A percentile compares a stretch with the other conserved stretches of the same genome.
phyloP scores from a whole-genome alignment of 1,140 invertebrate species.

The Drosophila carrolli region DNA sequence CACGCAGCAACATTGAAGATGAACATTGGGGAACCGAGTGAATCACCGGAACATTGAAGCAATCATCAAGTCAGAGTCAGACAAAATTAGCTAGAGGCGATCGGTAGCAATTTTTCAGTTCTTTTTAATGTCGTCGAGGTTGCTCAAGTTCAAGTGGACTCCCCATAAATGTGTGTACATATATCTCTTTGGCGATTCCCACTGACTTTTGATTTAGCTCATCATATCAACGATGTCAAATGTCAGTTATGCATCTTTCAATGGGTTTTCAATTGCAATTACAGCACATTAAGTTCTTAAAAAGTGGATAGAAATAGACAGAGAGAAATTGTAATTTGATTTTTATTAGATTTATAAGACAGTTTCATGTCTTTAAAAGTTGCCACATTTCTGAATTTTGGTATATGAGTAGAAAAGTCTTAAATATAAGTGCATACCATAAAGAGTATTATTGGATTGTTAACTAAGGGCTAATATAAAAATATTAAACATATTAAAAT shows the following conservation, averaged over 20 bases:
- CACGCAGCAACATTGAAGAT: constrained; percentile 24
- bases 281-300: constrained; percentile 37
- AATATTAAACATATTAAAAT: background rate
- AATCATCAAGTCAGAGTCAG: constrained; percentile 34
- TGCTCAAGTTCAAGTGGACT: constrained; percentile 49
- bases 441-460: background rate
- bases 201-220: background rate
- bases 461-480: no score
- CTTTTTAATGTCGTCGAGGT: constrained; percentile 26
- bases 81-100: constrained; percentile 25
- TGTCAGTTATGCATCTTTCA: constrained; percentile 61
- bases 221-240: constrained; percentile 52
- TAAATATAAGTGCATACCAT: background rate
- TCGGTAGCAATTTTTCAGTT: constrained; percentile 25
- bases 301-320: background rate
- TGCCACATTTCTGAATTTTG: background rate
- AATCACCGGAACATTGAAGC: constrained; percentile 26
- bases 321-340: background rate
- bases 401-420: background rate
- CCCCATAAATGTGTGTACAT: background rate
- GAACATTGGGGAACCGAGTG: constrained; percentile 15
- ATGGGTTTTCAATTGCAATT: constrained; percentile 67
- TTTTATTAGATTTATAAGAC: no score
- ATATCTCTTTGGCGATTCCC: background rate
- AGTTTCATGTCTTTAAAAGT: no score